Conservation (phyloP, 2,113 vertebrate genomes). For the Macquaria ambigua region DNA sequence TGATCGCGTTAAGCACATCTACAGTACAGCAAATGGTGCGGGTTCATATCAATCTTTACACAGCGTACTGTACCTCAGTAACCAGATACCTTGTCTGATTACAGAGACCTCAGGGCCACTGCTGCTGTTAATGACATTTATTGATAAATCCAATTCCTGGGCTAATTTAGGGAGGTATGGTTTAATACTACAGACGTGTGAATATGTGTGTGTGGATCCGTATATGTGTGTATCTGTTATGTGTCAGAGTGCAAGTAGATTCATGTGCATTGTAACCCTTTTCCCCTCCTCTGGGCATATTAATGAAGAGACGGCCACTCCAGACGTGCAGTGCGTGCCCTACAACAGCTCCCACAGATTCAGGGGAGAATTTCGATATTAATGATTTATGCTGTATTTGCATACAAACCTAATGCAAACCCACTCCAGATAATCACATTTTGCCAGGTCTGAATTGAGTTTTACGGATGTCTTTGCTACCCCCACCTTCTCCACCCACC, state of each 20-base stretch:
- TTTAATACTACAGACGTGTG: constrained; percentile 56
- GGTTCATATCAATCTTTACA: constrained; percentile 82
- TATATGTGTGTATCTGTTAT: constrained; percentile 58
- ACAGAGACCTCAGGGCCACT: constrained; percentile 66
- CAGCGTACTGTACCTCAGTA: constrained; percentile 71
- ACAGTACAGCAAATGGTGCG: constrained; percentile 75
- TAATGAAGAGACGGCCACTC: constrained; percentile 76
- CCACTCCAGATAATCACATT: constrained; percentile 87
- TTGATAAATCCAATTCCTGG: constrained; percentile 73
- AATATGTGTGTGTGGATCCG: constrained; percentile 16
- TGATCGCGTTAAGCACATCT: constrained; percentile 84
- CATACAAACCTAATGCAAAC: constrained; percentile 87
- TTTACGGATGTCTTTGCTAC: constrained; percentile 71
- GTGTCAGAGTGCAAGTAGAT: constrained; percentile 66
- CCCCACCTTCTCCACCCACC: constrained; percentile 65
- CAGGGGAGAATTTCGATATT: constrained; percentile 83
- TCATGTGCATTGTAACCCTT: constrained; percentile 45
- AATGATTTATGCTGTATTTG: constrained; percentile 86
- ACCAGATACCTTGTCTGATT: constrained; percentile 78
- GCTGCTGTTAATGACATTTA: constrained; percentile 75
- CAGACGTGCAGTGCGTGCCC: constrained; percentile 73
- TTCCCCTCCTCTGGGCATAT: constrained; percentile 65
- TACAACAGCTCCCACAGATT: constrained; percentile 66
- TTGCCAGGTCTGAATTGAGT: constrained; percentile 82
- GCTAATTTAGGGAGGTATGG: constrained; percentile 65